These are phyloP conservation scores for Anthophora plumipes DNA, from an alignment of 2,888 invertebrate genomes.

Conservation along the genomic window DNA sequence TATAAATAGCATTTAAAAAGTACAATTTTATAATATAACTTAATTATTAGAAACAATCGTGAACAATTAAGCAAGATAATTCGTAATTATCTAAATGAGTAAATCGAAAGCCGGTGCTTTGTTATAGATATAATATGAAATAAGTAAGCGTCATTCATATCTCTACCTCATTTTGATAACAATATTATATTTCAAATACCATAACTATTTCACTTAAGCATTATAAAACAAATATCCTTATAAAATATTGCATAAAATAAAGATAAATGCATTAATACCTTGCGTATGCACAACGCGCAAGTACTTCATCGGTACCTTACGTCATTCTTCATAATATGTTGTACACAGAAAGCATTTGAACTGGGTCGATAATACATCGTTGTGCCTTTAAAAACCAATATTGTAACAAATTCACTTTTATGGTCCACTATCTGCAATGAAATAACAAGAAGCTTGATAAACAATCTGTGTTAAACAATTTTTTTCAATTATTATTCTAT, in stretches of 20 bases:
- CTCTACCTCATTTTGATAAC: slow-evolving; percentile 72
- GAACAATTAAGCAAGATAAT: slow-evolving; percentile 60
- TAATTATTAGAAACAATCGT: slow-evolving; percentile 72
- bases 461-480: no score
- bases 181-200: slow-evolving; percentile 74
- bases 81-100: slow-evolving; percentile 42
- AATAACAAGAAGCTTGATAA: slow-evolving; percentile 1
- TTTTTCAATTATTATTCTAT: no score
- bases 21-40: slow-evolving; percentile 81
- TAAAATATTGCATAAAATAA: slow-evolving; percentile 73
- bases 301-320: slow-evolving; percentile 53
- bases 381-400: slow-evolving; percentile 44
- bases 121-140: slow-evolving; percentile 66
- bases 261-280: slow-evolving; percentile 74
- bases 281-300: slow-evolving; percentile 70
- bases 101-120: slow-evolving; percentile 53
- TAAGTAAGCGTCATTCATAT: slow-evolving; percentile 72
- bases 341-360: slow-evolving; percentile 76
- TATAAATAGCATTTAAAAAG: slow-evolving; percentile 80
- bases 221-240: slow-evolving; percentile 65
- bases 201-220: slow-evolving; percentile 72
- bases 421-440: slow-evolving; percentile 76
- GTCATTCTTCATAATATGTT: slow-evolving; percentile 28
- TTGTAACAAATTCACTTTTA: slow-evolving; percentile 63
- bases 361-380: slow-evolving; percentile 71